Percentiles rank a stretch among this genome's conserved stretches.
Conservation (phyloP, 2,797 vertebrate genomes). For the Decapterus maruadsi region DNA sequence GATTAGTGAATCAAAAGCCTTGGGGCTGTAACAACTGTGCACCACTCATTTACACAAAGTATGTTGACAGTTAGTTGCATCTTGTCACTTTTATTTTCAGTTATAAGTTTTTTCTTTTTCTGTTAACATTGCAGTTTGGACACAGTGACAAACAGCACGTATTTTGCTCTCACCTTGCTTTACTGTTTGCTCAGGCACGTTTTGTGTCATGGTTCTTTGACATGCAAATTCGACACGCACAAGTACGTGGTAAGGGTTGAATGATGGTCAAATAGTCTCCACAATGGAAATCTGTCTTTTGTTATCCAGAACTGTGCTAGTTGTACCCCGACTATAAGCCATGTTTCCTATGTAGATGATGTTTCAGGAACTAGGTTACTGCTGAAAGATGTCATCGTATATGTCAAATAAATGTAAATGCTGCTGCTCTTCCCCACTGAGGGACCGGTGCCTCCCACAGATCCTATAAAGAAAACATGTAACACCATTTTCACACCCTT, state of each 20-base stretch:
- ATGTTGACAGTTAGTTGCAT: neutral
- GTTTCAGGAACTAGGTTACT: neutral
- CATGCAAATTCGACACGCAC: neutral
- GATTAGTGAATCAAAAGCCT: neutral
- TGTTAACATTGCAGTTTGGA: conserved; percentile 8
- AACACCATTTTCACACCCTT: conserved; percentile 51
- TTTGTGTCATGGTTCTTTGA: neutral
- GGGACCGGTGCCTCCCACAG: conserved; percentile 8
- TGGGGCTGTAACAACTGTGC: neutral
- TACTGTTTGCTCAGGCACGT: neutral
- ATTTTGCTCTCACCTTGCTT: conserved; percentile 13
- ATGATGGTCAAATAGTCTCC: neutral
- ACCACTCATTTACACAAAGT: neutral
- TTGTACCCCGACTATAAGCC: neutral
- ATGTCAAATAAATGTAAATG: conserved; percentile 29
- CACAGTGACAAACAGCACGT: neutral
- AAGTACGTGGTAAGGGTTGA: neutral
- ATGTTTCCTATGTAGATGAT: neutral
- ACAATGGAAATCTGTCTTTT: neutral
- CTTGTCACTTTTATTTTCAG: neutral
- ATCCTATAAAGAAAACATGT: conserved; percentile 37
- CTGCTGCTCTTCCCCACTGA: conserved; percentile 3
- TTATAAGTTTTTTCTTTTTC: neutral
- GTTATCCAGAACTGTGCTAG: neutral
- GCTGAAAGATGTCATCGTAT: neutral